These are phyloP conservation scores for Prinia subflava DNA, from an alignment of 2,113 vertebrate genomes.

Conservation along the genomic window DNA sequence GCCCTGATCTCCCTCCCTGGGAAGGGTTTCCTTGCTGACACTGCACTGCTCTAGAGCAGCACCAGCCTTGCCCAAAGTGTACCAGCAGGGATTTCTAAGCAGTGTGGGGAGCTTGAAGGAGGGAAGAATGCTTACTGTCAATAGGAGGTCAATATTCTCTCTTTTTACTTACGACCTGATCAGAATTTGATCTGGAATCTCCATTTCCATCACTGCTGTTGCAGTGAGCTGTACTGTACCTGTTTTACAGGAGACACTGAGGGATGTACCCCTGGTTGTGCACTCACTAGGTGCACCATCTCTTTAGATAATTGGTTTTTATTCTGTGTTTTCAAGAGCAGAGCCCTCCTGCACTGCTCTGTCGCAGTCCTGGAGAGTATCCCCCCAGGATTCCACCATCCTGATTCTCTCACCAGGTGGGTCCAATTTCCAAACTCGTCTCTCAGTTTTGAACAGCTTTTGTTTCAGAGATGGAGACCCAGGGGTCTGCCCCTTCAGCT, in stretches of 20 bases:
- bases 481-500: not conserved
- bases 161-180: not conserved
- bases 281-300: not conserved
- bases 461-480: not conserved
- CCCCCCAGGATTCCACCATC: not conserved
- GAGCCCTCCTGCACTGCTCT: not conserved
- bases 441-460: not conserved
- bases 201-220: not conserved
- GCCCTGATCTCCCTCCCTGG: not conserved
- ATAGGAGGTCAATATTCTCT: not conserved
- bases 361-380: accelerated
- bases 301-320: not conserved
- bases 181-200: not conserved
- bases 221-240: not conserved
- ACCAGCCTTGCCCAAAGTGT: not conserved
- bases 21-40: not conserved
- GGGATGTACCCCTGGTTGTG: accelerated
- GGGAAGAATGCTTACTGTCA: not conserved
- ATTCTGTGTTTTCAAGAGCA: not conserved
- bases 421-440: not conserved
- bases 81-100: not conserved
- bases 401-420: not conserved
- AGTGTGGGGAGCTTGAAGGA: not conserved
- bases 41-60: accelerated
- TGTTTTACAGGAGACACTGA: not conserved